phyloP scores from a whole-genome alignment of 1,140 invertebrate genomes.

The Epicauta chinensis region DNA sequence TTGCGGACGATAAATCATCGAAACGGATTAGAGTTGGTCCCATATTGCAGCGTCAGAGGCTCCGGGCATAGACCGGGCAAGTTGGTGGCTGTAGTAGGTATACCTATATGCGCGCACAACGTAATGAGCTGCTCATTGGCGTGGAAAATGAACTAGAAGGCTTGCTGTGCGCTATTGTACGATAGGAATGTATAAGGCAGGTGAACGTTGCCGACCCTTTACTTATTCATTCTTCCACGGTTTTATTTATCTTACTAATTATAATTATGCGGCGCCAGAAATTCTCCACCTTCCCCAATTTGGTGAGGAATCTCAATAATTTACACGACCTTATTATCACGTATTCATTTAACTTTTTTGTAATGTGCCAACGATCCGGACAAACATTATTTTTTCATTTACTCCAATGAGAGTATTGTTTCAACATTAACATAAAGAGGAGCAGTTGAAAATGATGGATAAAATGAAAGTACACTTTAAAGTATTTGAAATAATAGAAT shows the following conservation, averaged over 20 bases:
- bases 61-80: constrained; percentile 5
- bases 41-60: constrained; percentile 22
- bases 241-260: constrained; percentile 27
- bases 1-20: constrained; percentile 19
- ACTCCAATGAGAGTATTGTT: no score
- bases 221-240: constrained; percentile 10
- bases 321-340: no score
- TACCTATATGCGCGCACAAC: not conserved
- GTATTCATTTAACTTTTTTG: no score
- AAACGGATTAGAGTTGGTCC: constrained; percentile 13
- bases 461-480: no score
- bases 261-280: constrained; percentile 14
- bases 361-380: no score
- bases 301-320: no score
- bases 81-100: no score
- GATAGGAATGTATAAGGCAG: constrained; percentile 6
- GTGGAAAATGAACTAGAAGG: constrained; percentile 31
- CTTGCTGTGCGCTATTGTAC: constrained; percentile 16
- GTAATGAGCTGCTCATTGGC: constrained; percentile 31
- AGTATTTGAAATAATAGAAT: no score
- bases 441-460: no score
- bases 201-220: constrained; percentile 6
- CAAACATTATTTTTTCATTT: no score
- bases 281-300: not conserved
- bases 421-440: no score